Base-by-base conservation (phyloP, 2,113 vertebrate genomes). In the Pomatostomus ruficeps region DNA sequence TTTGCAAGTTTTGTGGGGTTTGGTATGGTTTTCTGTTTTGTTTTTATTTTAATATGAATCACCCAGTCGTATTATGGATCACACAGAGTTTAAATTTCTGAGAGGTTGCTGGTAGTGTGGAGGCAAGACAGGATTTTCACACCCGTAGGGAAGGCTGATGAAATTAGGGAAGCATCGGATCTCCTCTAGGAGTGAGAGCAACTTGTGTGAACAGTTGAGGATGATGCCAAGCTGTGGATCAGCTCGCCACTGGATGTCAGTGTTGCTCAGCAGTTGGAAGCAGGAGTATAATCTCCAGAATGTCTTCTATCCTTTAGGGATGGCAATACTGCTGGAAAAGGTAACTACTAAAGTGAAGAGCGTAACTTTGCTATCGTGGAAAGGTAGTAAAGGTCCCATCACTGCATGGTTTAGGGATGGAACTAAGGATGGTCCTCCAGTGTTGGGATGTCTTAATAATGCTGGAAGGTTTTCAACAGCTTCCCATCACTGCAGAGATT, bases 161-260 rank as follows among this genome's bases (percentile, higher is more conserved):
- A 38, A 61, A 36, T 61, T 46, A 48, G 29, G 25, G 48, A 75
- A 75, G 45, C 12, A 18, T 10, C 57, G n/a, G 42, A 46, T 77
- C 38, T 63, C 62, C 25, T n/a, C 25, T 40, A 23, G 21, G 31
- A 61, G 18, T 6, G 12, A 46, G 23, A 77, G 6, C 45, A 62
- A 7, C 25, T 57, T 36, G 4, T 28, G n/a, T 25, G 23, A 46
- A 6, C 11, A 26, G 12, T 35, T 80, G 29, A 14, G 55, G 42
- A 11, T 14, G 28, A 17, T 58, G 35, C n/a, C 48, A 61, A 8
- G 24, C 15, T 38, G 49, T 59, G 68, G 35, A 21, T 76, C 36
- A 43, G 17, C 8, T 36, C n/a, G 6, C 92, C 96, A 80, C 95
- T 94, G 75, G 97, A 85, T 96, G 96, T 96, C 96, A 91, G 82